Percentiles rank a stretch among this genome's conserved stretches.
phyloP scores from a whole-genome alignment of 1,140 invertebrate species.

The Eueides isabella region DNA sequence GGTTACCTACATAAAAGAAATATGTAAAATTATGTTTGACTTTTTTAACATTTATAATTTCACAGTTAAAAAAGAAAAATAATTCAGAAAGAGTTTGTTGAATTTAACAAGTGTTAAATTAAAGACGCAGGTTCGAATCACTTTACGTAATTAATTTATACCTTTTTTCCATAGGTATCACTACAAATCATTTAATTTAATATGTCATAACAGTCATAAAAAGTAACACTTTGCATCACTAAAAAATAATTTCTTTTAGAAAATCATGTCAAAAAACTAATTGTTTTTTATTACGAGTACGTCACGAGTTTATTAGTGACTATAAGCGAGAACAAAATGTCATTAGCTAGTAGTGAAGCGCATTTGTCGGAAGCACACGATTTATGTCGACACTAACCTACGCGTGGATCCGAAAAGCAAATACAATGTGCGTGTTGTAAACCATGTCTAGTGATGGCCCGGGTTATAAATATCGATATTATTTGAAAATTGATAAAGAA shows the following conservation, averaged over 20 bases:
- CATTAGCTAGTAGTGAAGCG: constrained; percentile 53
- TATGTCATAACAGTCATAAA: not conserved
- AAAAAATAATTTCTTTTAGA: not conserved
- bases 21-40: too few relatives aligned
- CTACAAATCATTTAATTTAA: not conserved
- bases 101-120: too few relatives aligned
- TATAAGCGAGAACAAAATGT: constrained; percentile 57
- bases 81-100: too few relatives aligned
- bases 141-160: too few relatives aligned
- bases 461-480: not conserved
- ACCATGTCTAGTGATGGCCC: constrained; percentile 43
- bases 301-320: constrained; percentile 27
- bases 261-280: not conserved
- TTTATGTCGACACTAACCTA: constrained; percentile 64
- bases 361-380: constrained; percentile 70
- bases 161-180: too few relatives aligned
- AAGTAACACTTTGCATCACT: not conserved
- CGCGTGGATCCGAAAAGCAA: constrained; percentile 62
- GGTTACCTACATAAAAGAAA: too few relatives aligned
- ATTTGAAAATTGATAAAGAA: not conserved
- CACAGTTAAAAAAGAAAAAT: too few relatives aligned
- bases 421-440: constrained; percentile 62
- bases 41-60: too few relatives aligned
- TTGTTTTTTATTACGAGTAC: constrained; percentile 22
- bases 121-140: too few relatives aligned